These are phyloP conservation scores for Euura saliciscinereae DNA, from an alignment of 1,140 invertebrate species.

Conservation along the genomic window DNA sequence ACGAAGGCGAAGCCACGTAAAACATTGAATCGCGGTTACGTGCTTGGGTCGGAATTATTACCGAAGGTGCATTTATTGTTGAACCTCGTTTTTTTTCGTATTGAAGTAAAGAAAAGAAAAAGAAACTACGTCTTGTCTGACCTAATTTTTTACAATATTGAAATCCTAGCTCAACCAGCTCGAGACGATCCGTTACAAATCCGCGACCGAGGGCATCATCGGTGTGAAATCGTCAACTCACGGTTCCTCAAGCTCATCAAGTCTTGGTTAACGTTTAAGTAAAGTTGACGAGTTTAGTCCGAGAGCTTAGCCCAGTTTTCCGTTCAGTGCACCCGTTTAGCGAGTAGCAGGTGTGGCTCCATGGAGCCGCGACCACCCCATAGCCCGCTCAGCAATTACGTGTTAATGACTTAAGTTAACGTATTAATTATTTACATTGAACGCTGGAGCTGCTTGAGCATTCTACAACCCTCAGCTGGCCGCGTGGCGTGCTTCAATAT, in stretches of 20 bases:
- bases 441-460: not conserved
- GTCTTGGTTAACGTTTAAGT: too few relatives aligned
- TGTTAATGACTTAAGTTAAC: conserved; percentile 28
- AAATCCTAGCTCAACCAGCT: too few relatives aligned
- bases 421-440: conserved; percentile 28
- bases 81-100: not conserved
- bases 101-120: too few relatives aligned
- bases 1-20: not conserved
- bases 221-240: too few relatives aligned
- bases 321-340: not conserved
- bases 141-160: too few relatives aligned
- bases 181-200: too few relatives aligned
- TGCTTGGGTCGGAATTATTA: not conserved
- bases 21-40: not conserved
- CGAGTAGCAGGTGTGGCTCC: not conserved
- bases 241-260: too few relatives aligned
- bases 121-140: too few relatives aligned
- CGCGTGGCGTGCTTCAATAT: too few relatives aligned
- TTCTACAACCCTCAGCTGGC: not conserved
- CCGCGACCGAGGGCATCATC: too few relatives aligned
- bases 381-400: conserved; percentile 26
- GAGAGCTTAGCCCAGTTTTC: too few relatives aligned
- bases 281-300: too few relatives aligned
- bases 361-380: conserved; percentile 2
- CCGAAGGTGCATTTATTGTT: not conserved